Base-by-base conservation (phyloP, 2,888 invertebrate species). In the Lepidocyrtoides sp. region DNA sequence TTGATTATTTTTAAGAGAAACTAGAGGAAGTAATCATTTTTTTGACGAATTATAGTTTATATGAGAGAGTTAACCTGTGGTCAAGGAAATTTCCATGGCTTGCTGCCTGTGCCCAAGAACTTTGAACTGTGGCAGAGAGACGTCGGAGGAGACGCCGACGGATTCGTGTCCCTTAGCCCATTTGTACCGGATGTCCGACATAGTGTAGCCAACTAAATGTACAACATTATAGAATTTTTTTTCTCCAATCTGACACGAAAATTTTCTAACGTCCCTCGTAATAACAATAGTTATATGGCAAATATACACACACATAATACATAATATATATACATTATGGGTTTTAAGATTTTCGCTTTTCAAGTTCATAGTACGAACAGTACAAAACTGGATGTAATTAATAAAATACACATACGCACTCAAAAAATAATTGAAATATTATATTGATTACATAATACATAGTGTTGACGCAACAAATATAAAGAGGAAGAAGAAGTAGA, bases 81-180 rank as follows among this genome's bases (percentile, higher is more conserved):
- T 98, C 95, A 98, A 97, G 96, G 98, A 98, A 97, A 98, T 98
- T 96, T 98, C 98, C 97, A 98, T 98, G 95, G 98, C 98, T 95
- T 98, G 97, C 96, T 98, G 98, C 95, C 98, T 97, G 96, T 98
- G 98, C 95, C 98, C 98, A 96, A 98, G 97, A 96, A 98, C 98
- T 97, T 98, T 98, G 97, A 99, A 99, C 96, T 99, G 98, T 96
- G 99, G 98, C 96, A 99, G 97, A 95, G 98, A 98, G 96, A 98
- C 98, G 96, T 98, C 98, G 96, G 97, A 97, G 96, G 98, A 98
- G 95, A 98, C 98, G 96, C 98, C 98, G 96, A 99, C 98, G 96
- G 98, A 98, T 96, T 98, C 97, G 95, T 98, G 97, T 95, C 98
- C 98, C 96, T 98, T 98, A 96, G 98, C 98, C 98, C 98, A 98